phyloP scores from a whole-genome alignment of 2,888 invertebrate genomes.

The Dione juno region DNA sequence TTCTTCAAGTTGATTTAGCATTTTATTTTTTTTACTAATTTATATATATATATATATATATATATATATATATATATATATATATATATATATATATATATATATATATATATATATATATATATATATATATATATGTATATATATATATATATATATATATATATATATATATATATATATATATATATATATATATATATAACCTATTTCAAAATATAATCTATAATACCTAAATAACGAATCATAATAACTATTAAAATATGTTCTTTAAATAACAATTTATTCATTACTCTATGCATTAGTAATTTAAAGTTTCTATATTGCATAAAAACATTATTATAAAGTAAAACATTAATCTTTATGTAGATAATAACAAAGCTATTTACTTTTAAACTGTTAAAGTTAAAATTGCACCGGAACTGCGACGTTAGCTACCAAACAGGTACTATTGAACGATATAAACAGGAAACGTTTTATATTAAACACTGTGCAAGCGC shows the following conservation, averaged over 20 bases:
- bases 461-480: conserved; percentile 53
- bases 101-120: too few species aligned
- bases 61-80: too few species aligned
- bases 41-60: too few species aligned
- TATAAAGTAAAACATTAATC: conserved; percentile 9
- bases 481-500: conserved; percentile 51
- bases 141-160: too few species aligned
- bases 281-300: not conserved
- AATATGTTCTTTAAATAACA: not conserved
- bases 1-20: too few species aligned
- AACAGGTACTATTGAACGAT: conserved; percentile 38
- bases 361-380: conserved; percentile 13
- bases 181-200: too few species aligned
- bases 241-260: not conserved
- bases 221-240: too few species aligned
- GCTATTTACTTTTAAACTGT: conserved; percentile 21
- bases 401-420: conserved; percentile 35
- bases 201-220: too few species aligned
- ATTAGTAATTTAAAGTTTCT: not conserved
- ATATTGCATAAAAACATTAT: not conserved
- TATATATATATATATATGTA: too few species aligned
- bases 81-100: too few species aligned
- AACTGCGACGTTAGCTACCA: conserved; percentile 36
- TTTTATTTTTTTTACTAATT: too few species aligned
- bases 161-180: too few species aligned